Percentiles rank a stretch among this genome's conserved stretches.
Conservation (phyloP, 2,888 invertebrate genomes). For the Anorthoa munda region DNA sequence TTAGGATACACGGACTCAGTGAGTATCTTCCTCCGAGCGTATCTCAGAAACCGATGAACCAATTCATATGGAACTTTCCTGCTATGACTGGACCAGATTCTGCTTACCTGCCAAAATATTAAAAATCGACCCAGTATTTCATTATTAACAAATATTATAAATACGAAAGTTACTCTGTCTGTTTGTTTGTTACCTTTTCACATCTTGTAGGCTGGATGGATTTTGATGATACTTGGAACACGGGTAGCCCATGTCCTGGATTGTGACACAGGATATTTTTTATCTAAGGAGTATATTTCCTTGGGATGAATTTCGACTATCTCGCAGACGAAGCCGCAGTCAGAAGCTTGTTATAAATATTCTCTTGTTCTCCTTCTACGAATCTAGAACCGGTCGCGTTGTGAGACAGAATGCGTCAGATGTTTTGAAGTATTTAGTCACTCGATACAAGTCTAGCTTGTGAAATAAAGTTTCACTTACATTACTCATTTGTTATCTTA, state of each 20-base stretch:
- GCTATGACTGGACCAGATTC: constrained; percentile 48
- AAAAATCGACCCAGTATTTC: constrained; percentile 34
- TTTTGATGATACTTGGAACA: too few relatives aligned
- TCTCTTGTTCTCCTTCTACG: constrained; percentile 43
- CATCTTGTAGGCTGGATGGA: too few relatives aligned
- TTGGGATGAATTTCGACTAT: too few relatives aligned
- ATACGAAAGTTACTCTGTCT: too few relatives aligned
- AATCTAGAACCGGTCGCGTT: constrained; percentile 59
- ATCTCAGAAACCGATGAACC: constrained; percentile 26
- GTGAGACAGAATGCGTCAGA: constrained; percentile 34
- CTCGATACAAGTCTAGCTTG: constrained; percentile 20
- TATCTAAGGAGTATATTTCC: too few relatives aligned
- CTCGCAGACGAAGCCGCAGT: too few relatives aligned
- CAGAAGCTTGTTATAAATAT: constrained; percentile 11
- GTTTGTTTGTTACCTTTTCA: too few relatives aligned
- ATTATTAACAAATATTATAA: background rate
- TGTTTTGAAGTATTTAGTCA: constrained; percentile 18
- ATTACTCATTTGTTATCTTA: constrained; percentile 28
- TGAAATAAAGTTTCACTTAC: constrained; percentile 43
- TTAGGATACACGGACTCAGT: background rate
- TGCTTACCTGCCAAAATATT: constrained; percentile 31
- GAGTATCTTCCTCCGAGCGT: background rate
- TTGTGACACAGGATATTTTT: too few relatives aligned
- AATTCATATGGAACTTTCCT: constrained; percentile 52
- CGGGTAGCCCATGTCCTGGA: too few relatives aligned